These are phyloP conservation scores for Sebastes steindachneri DNA, from an alignment of 2,797 vertebrate species.

Conservation along the genomic window DNA sequence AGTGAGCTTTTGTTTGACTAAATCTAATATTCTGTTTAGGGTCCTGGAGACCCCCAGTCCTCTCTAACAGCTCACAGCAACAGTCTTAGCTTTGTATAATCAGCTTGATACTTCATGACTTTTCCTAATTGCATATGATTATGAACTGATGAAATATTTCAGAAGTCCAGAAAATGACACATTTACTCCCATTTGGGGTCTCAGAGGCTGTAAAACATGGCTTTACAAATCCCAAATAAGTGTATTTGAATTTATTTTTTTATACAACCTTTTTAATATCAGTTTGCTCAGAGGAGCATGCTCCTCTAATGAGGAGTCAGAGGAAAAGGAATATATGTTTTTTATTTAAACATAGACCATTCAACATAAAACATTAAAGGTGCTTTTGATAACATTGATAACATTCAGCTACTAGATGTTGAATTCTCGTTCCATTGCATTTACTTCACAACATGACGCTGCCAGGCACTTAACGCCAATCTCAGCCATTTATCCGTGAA, in stretches of 20 bases:
- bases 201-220: background rate
- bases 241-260: background rate
- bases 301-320: background rate
- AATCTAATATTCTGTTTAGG: background rate
- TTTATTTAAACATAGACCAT: background rate
- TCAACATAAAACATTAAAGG: background rate
- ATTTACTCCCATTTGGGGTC: background rate
- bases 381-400: no score
- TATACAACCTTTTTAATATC: no score
- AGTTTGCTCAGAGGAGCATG: background rate
- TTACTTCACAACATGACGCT: no score
- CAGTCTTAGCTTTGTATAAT: background rate
- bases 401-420: no score
- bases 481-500: no score
- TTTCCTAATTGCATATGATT: background rate
- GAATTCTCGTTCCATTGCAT: no score
- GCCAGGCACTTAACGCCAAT: no score
- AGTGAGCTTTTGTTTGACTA: conserved; percentile 20
- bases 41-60: background rate
- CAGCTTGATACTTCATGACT: background rate
- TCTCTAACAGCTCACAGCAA: background rate
- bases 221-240: background rate
- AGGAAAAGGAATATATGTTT: background rate
- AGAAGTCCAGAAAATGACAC: background rate
- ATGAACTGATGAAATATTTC: background rate